Base-by-base conservation (phyloP, 1,140 invertebrate species). In the Trypoxylus dichotomus region DNA sequence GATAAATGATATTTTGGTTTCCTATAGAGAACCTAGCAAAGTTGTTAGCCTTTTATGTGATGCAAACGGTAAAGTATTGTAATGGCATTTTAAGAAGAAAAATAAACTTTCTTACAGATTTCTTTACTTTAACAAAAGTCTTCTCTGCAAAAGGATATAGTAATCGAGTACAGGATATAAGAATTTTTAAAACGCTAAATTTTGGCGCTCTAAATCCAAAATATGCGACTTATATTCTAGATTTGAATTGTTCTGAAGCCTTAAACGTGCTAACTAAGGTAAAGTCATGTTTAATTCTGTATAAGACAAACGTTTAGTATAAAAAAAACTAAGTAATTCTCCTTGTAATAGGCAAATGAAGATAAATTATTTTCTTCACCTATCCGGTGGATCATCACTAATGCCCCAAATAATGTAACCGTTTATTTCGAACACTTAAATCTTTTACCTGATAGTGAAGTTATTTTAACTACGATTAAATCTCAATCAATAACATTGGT, bases 381-480 rank as follows among this genome's bases (percentile, higher is more conserved):
- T 10, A 68, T 63, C 19, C 47, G 54, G 10, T 71, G 58, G 42
- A 42, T 77, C 41, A 42, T 73, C 21, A 71, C 32, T 6, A 68
- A 68, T 27, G 7, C 60, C 7, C 19, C 5, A 2, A 15, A 68
- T 8, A 58, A 58, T 21, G 13, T 13, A 3, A 47, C 41, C 8
- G 24, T 0, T 75, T 75, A 42, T 10, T 29, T 24, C 19, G 43
- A 54, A 75, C 29, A 7, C 29, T 77, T 68, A 29, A 25, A 3
- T 2, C 78, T 84, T 78, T 76, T 86, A 43, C 79, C 82, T 11
- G 84, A 86, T 79, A 85, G 83, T 72, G 84, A 86, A 76, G 79
- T 85, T 0, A 85, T 83, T 7, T 43, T 76, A 63, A 75, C 60
- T 21, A 58, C n/a, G 19, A 47, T 58, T 5, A 79, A 80, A n/a